Conservation (phyloP, 2,888 invertebrate species). For the Polylopha cassiicola region DNA sequence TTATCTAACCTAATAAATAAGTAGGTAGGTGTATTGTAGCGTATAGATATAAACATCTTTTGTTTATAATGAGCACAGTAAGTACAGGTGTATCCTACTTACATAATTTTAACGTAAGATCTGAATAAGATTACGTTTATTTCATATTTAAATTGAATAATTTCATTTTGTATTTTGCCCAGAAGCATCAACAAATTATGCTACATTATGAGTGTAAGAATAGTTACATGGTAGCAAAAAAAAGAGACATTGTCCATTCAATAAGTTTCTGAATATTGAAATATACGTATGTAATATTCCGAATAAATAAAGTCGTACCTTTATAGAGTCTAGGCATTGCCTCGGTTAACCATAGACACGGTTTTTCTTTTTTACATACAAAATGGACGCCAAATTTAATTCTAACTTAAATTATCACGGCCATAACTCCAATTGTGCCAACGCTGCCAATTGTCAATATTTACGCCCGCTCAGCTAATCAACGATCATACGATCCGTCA, state of each 20-base stretch:
- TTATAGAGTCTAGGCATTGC: too few relatives aligned
- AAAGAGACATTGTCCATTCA: too few relatives aligned
- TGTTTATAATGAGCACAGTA: constrained; percentile 32
- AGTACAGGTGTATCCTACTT: constrained; percentile 43
- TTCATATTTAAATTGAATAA: constrained; percentile 4
- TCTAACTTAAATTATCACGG: constrained; percentile 11
- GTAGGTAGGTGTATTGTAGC: too few relatives aligned
- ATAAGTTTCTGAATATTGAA: too few relatives aligned
- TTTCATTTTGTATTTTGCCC: neutral
- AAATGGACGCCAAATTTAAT: constrained; percentile 11
- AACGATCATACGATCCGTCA: constrained; percentile 26
- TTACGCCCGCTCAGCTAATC: constrained; percentile 10
- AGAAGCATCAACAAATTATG: constrained; percentile 2
- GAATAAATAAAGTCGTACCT: too few relatives aligned
- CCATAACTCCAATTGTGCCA: constrained; percentile 13
- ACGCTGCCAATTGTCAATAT: constrained; percentile 17
- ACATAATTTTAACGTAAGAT: constrained; percentile 20
- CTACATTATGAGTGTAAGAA: too few relatives aligned
- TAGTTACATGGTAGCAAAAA: too few relatives aligned
- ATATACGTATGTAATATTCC: too few relatives aligned
- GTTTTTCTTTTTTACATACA: constrained; percentile 10
- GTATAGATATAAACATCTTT: constrained; percentile 18
- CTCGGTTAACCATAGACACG: too few relatives aligned
- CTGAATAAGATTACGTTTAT: constrained; percentile 17
- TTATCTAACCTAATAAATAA: too few relatives aligned